Evolutionary conservation across 2,888 invertebrate genomes (phyloP).

Genomic region (Spodoptera exigua): DNA sequence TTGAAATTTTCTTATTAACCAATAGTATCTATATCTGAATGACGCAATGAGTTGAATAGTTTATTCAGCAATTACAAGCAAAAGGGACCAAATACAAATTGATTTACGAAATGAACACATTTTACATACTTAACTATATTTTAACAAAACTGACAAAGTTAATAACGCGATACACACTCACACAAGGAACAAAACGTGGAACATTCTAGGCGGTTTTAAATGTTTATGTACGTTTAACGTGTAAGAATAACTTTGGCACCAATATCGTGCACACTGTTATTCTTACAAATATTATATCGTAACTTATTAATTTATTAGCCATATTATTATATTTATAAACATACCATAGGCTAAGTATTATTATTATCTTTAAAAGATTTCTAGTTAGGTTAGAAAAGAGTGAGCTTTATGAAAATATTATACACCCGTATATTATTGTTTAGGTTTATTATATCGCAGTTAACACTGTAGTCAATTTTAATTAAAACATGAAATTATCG

Average conservation of each 20-base stretch:
- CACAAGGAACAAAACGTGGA: constrained; percentile 72
- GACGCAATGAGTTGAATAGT: constrained; percentile 67
- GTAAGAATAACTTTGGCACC: constrained; percentile 70
- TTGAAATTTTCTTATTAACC: constrained; percentile 76
- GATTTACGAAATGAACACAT: constrained; percentile 72
- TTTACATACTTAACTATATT: constrained; percentile 67
- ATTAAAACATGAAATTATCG: constrained; percentile 73
- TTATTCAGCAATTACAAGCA: constrained; percentile 86
- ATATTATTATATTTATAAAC: constrained; percentile 88
- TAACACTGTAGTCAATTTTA: constrained; percentile 77
- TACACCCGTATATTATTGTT: constrained; percentile 77
- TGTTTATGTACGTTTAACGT: constrained; percentile 66
- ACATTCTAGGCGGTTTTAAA: constrained; percentile 81
- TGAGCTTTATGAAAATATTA: constrained; percentile 86
- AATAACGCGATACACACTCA: constrained; percentile 72
- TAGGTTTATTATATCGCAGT: constrained; percentile 74
- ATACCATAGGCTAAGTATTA: constrained; percentile 88
- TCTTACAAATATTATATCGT: constrained; percentile 74
- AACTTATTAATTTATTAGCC: constrained; percentile 87
- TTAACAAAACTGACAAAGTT: constrained; percentile 84
- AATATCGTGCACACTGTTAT: constrained; percentile 67
- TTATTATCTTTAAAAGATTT: constrained; percentile 87
- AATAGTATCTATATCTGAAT: constrained; percentile 70
- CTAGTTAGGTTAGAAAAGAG: constrained; percentile 86
- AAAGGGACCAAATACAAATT: constrained; percentile 88